phyloP scores from a whole-genome alignment of 2,113 vertebrate genomes.

The Forbesichthys papilliferus region DNA sequence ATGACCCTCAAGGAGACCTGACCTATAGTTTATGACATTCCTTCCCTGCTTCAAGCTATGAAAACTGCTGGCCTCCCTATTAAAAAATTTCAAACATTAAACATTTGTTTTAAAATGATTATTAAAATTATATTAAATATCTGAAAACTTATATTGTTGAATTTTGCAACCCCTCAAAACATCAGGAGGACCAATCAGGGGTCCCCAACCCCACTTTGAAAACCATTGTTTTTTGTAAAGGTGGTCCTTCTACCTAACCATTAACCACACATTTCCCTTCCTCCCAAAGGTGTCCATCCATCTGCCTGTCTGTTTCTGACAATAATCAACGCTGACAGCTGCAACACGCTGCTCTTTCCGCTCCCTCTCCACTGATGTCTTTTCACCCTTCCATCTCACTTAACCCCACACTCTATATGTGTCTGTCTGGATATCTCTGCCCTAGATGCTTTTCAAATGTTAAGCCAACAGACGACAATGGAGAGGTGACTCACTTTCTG shows the following conservation, averaged over 20 bases:
- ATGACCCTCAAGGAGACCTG: no score
- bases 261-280: constrained; percentile 20
- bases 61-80: no score
- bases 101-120: no score
- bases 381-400: constrained; percentile 50
- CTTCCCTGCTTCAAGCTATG: no score
- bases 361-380: constrained; percentile 21
- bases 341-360: constrained; percentile 30
- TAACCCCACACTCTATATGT: constrained; percentile 45
- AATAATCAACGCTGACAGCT: constrained; percentile 60
- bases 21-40: no score
- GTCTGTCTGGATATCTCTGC: constrained; percentile 32
- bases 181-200: no score
- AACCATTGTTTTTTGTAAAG: constrained; percentile 14
- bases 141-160: no score
- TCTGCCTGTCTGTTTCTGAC: constrained; percentile 39
- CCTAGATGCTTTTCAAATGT: constrained; percentile 32
- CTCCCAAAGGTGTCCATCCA: constrained; percentile 48
- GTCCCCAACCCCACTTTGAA: background rate
- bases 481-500: constrained; percentile 43
- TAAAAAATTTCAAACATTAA: no score
- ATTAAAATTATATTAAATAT: no score
- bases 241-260: constrained; percentile 27
- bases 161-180: no score
- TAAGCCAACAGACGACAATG: constrained; percentile 36